phyloP scores from a whole-genome alignment of 2,113 vertebrate genomes.

The Abramis brama region DNA sequence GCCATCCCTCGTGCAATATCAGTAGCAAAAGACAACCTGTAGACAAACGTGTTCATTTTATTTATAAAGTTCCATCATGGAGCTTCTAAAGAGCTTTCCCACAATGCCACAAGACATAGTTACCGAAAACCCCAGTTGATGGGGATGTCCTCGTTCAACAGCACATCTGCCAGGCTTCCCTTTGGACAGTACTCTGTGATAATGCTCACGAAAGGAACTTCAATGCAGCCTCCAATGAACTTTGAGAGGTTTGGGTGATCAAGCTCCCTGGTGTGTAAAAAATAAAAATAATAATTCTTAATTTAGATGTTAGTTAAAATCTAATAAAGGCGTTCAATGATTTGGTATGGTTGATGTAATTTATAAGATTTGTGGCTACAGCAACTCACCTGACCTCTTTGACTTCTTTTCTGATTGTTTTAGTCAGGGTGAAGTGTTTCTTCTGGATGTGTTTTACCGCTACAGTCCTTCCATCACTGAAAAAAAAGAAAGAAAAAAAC shows the following conservation, averaged over 20 bases:
- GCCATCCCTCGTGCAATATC: slow-evolving; percentile 76
- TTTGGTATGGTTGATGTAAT: neutral
- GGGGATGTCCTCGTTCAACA: slow-evolving; percentile 76
- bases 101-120: slow-evolving; percentile 4
- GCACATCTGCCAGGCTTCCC: slow-evolving; percentile 77
- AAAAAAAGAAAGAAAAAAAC: neutral
- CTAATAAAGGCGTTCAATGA: no score
- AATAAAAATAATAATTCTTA: neutral
- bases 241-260: slow-evolving; percentile 80
- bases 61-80: neutral
- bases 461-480: slow-evolving; percentile 74
- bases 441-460: slow-evolving; percentile 77
- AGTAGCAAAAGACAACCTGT: slow-evolving; percentile 78
- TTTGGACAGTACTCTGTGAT: slow-evolving; percentile 80
- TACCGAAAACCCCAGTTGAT: slow-evolving; percentile 82
- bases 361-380: neutral
- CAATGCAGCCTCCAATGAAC: slow-evolving; percentile 77
- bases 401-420: slow-evolving; percentile 78
- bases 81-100: neutral
- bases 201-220: slow-evolving; percentile 73
- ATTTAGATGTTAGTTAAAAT: neutral
- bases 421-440: slow-evolving; percentile 76
- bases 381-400: slow-evolving; percentile 76
- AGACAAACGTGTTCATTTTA: neutral
- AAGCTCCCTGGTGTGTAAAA: slow-evolving; percentile 68